A percentile compares a stretch with the other conserved stretches of the same genome.
phyloP scores from a whole-genome alignment of 2,888 invertebrate species.

The Dione juno region DNA sequence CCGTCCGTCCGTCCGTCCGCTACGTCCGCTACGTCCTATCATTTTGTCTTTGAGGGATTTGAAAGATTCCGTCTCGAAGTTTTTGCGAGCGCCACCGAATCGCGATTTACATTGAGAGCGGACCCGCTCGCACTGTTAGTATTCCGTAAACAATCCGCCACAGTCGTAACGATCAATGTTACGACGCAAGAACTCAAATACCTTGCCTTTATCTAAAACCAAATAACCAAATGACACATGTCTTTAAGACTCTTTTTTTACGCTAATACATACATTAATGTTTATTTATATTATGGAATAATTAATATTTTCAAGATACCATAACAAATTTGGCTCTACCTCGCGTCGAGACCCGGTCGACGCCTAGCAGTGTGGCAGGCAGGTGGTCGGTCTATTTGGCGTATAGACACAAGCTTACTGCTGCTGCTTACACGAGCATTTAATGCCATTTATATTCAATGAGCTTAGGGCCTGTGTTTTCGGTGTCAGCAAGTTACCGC shows the following conservation, averaged over 20 bases:
- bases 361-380: not conserved
- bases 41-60: constrained; percentile 63
- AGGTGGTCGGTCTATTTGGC: not conserved
- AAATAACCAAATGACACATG: constrained; percentile 21
- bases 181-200: constrained; percentile 20
- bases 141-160: constrained; percentile 22
- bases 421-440: not conserved
- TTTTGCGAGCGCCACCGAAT: constrained; percentile 32
- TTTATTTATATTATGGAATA: not conserved
- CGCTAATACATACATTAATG: not conserved
- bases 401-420: not conserved
- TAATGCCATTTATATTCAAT: constrained; percentile 25
- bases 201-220: constrained; percentile 9
- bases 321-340: not conserved
- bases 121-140: constrained; percentile 16
- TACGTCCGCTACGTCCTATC: constrained; percentile 51
- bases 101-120: constrained; percentile 24
- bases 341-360: not conserved
- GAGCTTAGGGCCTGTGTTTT: constrained; percentile 8
- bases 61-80: constrained; percentile 52
- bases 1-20: constrained; percentile 51
- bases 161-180: constrained; percentile 30
- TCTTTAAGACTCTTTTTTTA: not conserved
- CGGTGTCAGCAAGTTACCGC: constrained; percentile 1
- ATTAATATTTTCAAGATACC: not conserved